Evolutionary conservation across 2,888 invertebrate genomes (phyloP), one percentile per base, ranked within the genome.

Genomic region (Flexamia atlantica): DNA sequence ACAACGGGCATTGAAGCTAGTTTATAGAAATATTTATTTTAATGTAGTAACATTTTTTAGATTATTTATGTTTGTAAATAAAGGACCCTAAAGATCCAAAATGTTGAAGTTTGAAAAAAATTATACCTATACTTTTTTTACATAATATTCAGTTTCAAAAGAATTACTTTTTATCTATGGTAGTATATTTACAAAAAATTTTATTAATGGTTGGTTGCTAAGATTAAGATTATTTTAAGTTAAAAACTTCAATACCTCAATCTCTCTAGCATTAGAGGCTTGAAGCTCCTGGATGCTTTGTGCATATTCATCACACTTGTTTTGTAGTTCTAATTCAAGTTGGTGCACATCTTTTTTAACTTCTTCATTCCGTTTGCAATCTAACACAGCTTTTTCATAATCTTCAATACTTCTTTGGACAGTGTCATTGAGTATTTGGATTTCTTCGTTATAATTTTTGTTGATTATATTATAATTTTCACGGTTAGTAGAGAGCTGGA

Each of bases 371-470:
- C 28, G 25, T 30, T 28, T 30, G 12, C 2, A 64, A 30, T 64
- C 64, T 12, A 3, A 25, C 30, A 64, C 17, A 25, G 30, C 25
- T 20, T 64, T 64, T 28, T 64, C 64, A 64, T 64, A 64, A 14
- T 64, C 64, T 30, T 28, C 28, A 64, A 64, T 30, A 12, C 28
- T 28, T 64, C 17, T 64, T 17, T 64, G 14, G 5, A 64, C 3
- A 1, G 1, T 17, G 14, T 64, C 64, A 64, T 30, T 64, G 14
- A 64, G 64, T 7, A 17, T 30, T 14, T 64, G 2, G 4, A 64
- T 64, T 64, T 64, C 28, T 64, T 64, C 64, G 14, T 14, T 30
- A 10, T 17, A 64, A 14, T 5, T 14, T 64, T 64, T 64, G 64
- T 64, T 64, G 28, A 64, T 17, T 1, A 4, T 3, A 12, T 25